Evolutionary conservation across 37 sponge, comb jelly and placozoan species (phyloP), one percentile per base, ranked within the genome.

Genomic region (Tethya wilhelma): DNA sequence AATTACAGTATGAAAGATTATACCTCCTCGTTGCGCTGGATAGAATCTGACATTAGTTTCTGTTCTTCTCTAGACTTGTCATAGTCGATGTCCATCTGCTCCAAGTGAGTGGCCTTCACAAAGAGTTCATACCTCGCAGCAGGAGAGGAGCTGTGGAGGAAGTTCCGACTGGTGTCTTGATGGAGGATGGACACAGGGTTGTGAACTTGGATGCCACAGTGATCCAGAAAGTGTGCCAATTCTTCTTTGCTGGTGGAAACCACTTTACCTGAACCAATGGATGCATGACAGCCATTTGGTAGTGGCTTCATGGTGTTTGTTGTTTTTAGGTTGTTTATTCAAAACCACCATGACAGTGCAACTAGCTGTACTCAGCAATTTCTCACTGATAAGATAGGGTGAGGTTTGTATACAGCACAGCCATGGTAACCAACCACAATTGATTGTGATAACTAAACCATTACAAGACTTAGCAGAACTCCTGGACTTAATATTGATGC

Each of bases 41-140:
- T 82, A 4, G 64, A 55, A 23, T 67, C 45, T 33, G 82, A 74
- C 85, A 90, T 87, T 20, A 84, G 46, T 34, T 56, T 45, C 46
- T 90, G 86, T 26, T 90, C 71, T 38, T 94, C 89, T 28, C 82
- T 57, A 2, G 86, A 71, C 31, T 58, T 43, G 46, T 89, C 88
- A 55, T 90, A 94, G 79, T 98, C 93, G 2, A 46, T 72, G 4
- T 65, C 73, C 56, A 98, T 95, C 76, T 85, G 86, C 60, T 98
- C 99, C 80, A 98, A 83, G 42, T 90, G 99, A 2, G 99, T 98
- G 66, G 95, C 95, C 76, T 92, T 94, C 93, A 98, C 90, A 73
- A 98, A 98, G 42, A 98, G 87, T 90, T 94, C 85, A 78, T 92
- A 98, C 66, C 92, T 96, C 49, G 71, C 73, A 2, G 37, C 36